These are phyloP conservation scores for Morone chrysops DNA, from an alignment of 2,113 vertebrate species.

Conservation along the genomic window DNA sequence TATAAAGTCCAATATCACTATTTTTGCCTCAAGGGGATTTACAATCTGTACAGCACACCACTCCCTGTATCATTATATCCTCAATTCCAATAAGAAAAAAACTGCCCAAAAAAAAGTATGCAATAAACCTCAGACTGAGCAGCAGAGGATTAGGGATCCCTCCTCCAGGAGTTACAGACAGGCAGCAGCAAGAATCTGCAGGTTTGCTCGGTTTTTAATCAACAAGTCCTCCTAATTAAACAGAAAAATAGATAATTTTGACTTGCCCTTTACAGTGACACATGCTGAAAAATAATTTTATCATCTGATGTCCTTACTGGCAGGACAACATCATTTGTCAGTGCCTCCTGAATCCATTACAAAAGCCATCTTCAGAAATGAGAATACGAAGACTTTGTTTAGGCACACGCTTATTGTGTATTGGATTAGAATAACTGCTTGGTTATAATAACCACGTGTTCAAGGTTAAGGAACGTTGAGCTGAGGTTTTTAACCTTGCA, in stretches of 20 bases:
- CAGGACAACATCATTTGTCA: no score
- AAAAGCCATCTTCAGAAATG: not conserved
- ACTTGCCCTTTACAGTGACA: not conserved
- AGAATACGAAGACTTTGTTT: no score
- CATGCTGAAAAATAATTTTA: not conserved
- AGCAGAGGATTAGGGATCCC: not conserved
- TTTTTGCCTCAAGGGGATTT: not conserved
- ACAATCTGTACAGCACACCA: not conserved
- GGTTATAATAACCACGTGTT: not conserved
- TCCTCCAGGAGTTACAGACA: not conserved
- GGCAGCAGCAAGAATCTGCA: not conserved
- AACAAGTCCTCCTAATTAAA: not conserved
- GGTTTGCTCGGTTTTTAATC: not conserved
- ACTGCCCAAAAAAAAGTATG: not conserved
- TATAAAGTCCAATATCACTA: not conserved
- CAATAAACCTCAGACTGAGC: not conserved
- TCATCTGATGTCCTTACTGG: not conserved
- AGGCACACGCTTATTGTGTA: no score
- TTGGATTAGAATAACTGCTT: not conserved
- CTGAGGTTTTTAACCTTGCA: not conserved
- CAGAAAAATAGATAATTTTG: not conserved
- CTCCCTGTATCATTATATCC: not conserved
- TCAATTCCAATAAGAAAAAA: not conserved
- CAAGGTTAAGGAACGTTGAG: not conserved
- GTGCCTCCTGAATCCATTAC: not conserved